Evolutionary conservation across 2,888 invertebrate species (phyloP), one percentile per base, ranked within the genome.

Genomic region (Scrobipalpa costella): DNA sequence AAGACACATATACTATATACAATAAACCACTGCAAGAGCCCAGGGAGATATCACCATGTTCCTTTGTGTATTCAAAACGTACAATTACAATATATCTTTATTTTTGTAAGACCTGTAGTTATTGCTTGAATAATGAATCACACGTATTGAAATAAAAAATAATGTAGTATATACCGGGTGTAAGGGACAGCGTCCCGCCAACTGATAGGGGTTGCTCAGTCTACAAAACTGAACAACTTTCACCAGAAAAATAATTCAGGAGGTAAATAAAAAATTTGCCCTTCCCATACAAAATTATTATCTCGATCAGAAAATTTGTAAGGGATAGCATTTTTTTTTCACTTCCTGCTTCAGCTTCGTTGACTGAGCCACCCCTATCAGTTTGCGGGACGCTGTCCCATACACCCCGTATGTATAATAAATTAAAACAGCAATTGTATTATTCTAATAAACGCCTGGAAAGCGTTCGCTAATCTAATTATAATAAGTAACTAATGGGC

Each of bases 81-180:
- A 72, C 68, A 71, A 65, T 65, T 27, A 27, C 9, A 19, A 68
- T 64, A 69, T 63, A 63, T 71, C 63, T 70, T 64, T 64, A 66
- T 27, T 27, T 27, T 7, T 38, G 38, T n/a, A n/a, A n/a, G n/a
- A n/a, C n/a, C n/a, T n/a, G 34, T 61, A 52, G 62, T 65, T 81
- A 81, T 83, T 81, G 83, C 81, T 81, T 27, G 27, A 65, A 59
- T 66, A 64, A 49, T 76, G 77, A 79, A 81, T 78, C 66, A 49
- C 75, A 80, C 80, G 81, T 73, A 73, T 65, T 36, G 8, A 50
- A 15, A 6, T 61, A 27, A 47, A n/a, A 63, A 61, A 55, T 67
- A 71, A 67, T 68, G 68, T 67, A 66, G 70, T 69, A 70, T 70
- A 70, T 60, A 60, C n/a, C n/a, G n/a, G n/a, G n/a, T n/a, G n/a